Percentiles rank a stretch among this genome's conserved stretches.
phyloP scores from a whole-genome alignment of 2,797 vertebrate species.

The Philypnodon macrostomus region DNA sequence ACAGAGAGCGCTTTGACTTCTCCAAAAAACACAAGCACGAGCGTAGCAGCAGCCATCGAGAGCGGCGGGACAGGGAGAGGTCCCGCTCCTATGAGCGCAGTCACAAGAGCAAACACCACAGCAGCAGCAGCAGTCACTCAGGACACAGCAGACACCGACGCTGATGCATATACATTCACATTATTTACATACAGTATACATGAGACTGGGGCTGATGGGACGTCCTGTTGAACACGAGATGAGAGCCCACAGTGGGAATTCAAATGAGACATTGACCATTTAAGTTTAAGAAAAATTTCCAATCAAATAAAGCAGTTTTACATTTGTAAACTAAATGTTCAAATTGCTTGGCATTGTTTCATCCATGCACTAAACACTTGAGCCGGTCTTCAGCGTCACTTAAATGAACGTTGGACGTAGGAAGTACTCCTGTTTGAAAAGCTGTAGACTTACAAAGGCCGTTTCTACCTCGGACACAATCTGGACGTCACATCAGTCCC shows the following conservation, averaged over 20 bases:
- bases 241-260: no score
- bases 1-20: conserved; percentile 83
- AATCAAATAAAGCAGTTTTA: background rate
- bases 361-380: conserved; percentile 1
- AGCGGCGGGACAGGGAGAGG: conserved; percentile 86
- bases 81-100: conserved; percentile 92
- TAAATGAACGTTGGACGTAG: background rate
- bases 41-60: conserved; percentile 83
- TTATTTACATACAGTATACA: background rate
- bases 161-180: conserved; percentile 64
- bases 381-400: background rate
- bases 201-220: conserved; percentile 24
- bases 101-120: conserved; percentile 95
- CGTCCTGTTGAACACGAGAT: background rate
- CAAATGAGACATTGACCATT: no score
- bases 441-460: background rate
- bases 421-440: background rate
- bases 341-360: conserved; percentile 6
- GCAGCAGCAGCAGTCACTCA: conserved; percentile 82
- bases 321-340: background rate
- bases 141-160: conserved; percentile 90
- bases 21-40: conserved; percentile 97
- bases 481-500: conserved; percentile 32
- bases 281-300: no score
- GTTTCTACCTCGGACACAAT: no score